Evolutionary conservation across 1,140 invertebrate genomes (phyloP), one percentile per base, ranked within the genome.

Genomic region (Temnothorax nylanderi): DNA sequence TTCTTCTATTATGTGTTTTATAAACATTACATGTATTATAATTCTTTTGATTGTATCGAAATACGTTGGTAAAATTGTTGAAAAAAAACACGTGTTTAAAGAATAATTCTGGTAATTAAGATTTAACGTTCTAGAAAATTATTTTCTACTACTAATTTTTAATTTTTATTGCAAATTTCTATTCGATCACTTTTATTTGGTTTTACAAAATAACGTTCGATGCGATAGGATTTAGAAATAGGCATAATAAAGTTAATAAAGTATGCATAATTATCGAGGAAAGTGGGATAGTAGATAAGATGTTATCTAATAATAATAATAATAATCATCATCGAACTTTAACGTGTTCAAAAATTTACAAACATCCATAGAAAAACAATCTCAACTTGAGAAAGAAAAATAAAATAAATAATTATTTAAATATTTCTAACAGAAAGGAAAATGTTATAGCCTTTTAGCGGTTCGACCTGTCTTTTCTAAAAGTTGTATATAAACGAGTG

Each of bases 401-500:
- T 21, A 32, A 37, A 34, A 6, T 32, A 5, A 34, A 49, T 13
- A 21, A 67, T 80, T 65, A 13, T 67, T 80, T 26, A 3, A n/a
- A 81, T 26, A 37, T 37, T 37, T 54, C 16, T 56, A 65, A 37
- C 16, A 18, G 34, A 11, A 26, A 69, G 18, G 13, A 37, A 32
- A 81, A 65, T 65, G 44, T 78, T 81, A 51, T 49, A 69, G 64
- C 34, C 64, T 81, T 69, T 81, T 44, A 26, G 13, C n/a, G 34
- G 5, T 49, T 69, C 64, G 77, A 6, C 21, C 47, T 69, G n/a
- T 67, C 32, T 71, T 54, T 81, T 54, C 16, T 21, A 41, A 56
- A 69, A 81, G 2, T 54, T 81, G 78, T 82, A 82, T 34, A 82
- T 82, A 82, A 60, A 82, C 37, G 37, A 82, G 21, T 74, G 69